phyloP scores from a whole-genome alignment of 2,797 vertebrate genomes.

The Acanthiza pusilla region DNA sequence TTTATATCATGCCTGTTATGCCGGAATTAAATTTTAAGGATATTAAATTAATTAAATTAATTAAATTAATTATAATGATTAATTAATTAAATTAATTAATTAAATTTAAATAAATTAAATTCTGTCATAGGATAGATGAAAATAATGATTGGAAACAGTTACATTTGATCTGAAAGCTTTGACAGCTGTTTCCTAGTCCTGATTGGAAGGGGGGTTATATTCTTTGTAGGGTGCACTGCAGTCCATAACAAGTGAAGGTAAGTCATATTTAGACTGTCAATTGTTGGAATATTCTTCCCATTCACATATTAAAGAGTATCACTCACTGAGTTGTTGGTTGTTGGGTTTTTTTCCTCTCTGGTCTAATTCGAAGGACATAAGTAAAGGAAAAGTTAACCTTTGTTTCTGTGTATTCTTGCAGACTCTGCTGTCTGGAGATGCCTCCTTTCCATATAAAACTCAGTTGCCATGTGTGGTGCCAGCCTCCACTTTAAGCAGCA shows the following conservation, averaged over 20 bases:
- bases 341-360: not conserved
- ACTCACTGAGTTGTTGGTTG: not conserved
- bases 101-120: too few relatives aligned
- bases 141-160: not conserved
- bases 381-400: not conserved
- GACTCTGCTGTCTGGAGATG: conserved; percentile 65
- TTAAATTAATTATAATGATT: too few relatives aligned
- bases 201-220: not conserved
- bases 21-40: not conserved
- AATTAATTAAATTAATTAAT: too few relatives aligned
- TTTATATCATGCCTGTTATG: not conserved
- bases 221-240: not conserved
- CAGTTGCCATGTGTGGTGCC: conserved; percentile 59
- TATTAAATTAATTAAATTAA: too few relatives aligned
- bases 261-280: not conserved
- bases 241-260: not conserved
- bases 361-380: not conserved
- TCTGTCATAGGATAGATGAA: not conserved
- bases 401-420: conserved; percentile 59
- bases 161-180: not conserved
- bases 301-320: not conserved
- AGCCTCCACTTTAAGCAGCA: conserved; percentile 52
- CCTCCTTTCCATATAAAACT: conserved; percentile 62
- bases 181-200: not conserved
- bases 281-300: not conserved